phyloP scores from a whole-genome alignment of 2,797 vertebrate species.

The Anniella stebbinsi region DNA sequence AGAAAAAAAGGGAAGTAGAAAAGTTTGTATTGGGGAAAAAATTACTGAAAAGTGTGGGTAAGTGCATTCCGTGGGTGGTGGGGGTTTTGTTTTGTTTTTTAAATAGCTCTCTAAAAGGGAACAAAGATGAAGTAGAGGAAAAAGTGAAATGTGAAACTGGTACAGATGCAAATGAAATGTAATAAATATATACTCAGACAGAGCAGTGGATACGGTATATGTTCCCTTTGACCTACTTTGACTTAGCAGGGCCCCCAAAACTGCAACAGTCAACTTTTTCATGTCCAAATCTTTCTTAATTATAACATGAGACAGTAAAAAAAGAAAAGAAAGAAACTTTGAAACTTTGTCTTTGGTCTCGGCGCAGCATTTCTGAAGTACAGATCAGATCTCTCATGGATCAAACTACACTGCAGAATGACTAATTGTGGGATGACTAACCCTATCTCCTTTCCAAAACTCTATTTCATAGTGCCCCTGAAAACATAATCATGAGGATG shows the following conservation, averaged over 20 bases:
- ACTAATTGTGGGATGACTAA: constrained; percentile 72
- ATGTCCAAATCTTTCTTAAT: constrained; percentile 15
- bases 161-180: neutral
- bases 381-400: constrained; percentile 48
- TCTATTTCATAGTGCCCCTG: constrained; percentile 56
- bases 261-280: neutral
- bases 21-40: neutral
- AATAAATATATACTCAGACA: neutral
- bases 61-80: neutral
- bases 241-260: neutral
- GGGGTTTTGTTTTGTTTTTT: neutral
- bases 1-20: constrained; percentile 4
- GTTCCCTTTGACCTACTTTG: constrained; percentile 16
- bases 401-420: constrained; percentile 56
- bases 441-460: constrained; percentile 62
- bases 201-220: neutral
- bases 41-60: neutral
- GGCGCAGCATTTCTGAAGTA: constrained; percentile 59
- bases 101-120: constrained; percentile 9
- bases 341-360: constrained; percentile 44
- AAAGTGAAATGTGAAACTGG: constrained; percentile 32
- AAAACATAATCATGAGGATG: constrained; percentile 66
- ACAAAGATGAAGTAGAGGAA: constrained; percentile 33
- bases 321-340: constrained; percentile 26
- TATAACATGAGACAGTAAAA: constrained; percentile 48